Base-by-base conservation (phyloP, 2,113 vertebrate species). In the Lagenorhynchus albirostris region DNA sequence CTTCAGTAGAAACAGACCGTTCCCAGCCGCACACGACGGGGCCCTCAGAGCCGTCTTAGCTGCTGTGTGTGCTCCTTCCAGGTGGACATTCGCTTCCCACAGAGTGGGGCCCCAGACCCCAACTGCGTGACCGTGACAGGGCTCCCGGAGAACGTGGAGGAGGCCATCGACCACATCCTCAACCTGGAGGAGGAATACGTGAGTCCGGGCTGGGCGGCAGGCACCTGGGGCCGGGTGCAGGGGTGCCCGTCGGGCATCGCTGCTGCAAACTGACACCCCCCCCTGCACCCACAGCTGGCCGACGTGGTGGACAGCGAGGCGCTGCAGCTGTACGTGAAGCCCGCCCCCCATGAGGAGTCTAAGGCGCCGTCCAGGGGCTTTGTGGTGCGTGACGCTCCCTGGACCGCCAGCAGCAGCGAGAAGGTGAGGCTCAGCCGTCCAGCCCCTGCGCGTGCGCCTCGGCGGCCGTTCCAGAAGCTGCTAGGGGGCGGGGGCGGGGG, bases 181-280 rank as follows among this genome's bases (percentile, higher is more conserved):
- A 99, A 99, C 98, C 98, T 99, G 90, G 99, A 99, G 96, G 99
- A 99, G 95, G 99, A 99, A 99, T 99, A 99, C 6, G 99, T 99
- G 98, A 99, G 99, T 98, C 13, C n/a, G 12, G 13, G 4, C 73
- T 44, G 10, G 25, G 18, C 8, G 8, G 17, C 21, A 3, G 73
- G 73, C 8, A 21, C 33, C 41, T 5, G n/a, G 25, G 18, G 18
- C 2, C 1, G 41, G 71, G n/a, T 8, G 7, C 25, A 10, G 23
- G 25, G 23, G 55, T 21, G 60, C 3, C 53, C 15, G 0, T 53
- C 53, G 53, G 65, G 65, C 4, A 2, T 7, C 65, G 44, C 33
- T 25, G 41, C 84, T 23, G 23, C 33, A 14, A 21, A 1, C 82
- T 67, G 95, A 29, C 0, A 1, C 13, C 38, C 1, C 29, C 0